Evolutionary conservation across 2,888 invertebrate species (phyloP).

Genomic region (Lithodes maja): DNA sequence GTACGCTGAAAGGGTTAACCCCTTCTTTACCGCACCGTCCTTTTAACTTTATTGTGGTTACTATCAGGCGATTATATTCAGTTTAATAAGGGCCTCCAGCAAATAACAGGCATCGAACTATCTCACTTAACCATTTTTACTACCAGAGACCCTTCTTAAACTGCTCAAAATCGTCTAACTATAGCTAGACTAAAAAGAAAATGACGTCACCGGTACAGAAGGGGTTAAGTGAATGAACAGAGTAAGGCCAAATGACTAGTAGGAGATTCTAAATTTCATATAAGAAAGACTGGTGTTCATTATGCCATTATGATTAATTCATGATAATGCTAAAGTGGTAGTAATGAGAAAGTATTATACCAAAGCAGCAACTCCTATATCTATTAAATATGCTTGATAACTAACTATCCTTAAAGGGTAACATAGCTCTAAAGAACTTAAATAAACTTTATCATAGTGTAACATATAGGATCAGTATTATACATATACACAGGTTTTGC

Average conservation of each 20-base stretch:
- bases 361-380: conserved; percentile 21
- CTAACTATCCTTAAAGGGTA: conserved; percentile 41
- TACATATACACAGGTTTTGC: conserved; percentile 41
- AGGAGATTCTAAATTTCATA: conserved; percentile 46
- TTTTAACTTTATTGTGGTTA: no score
- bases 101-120: no score
- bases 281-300: conserved; percentile 20
- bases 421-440: conserved; percentile 24
- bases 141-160: no score
- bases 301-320: conserved; percentile 17
- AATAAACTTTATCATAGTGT: conserved; percentile 30
- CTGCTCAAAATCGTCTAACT: no score
- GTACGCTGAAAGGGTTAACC: no score
- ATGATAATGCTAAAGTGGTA: conserved; percentile 4
- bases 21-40: no score
- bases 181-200: no score
- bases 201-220: neutral
- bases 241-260: conserved; percentile 50
- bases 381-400: conserved; percentile 35
- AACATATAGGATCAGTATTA: conserved; percentile 42
- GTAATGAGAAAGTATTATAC: conserved; percentile 13
- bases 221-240: neutral
- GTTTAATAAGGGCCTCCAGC: no score
- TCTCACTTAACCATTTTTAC: no score
- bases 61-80: no score